These are phyloP conservation scores for Caradrina clavipalpis DNA, from an alignment of 2,888 invertebrate genomes.

Conservation along the genomic window DNA sequence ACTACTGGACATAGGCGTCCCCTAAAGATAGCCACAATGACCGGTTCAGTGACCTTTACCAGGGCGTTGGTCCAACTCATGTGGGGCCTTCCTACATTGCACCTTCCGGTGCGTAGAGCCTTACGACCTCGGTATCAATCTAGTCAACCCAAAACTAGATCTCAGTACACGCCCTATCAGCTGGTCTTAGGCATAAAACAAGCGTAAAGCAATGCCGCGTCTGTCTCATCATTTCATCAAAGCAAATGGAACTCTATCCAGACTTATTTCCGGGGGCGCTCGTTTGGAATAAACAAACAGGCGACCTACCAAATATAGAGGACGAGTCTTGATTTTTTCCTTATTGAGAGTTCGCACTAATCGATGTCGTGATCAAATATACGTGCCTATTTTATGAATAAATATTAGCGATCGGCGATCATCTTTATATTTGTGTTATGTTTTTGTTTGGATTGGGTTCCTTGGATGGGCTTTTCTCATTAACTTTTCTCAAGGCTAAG, in stretches of 20 bases:
- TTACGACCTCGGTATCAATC: no score
- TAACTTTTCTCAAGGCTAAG: background rate
- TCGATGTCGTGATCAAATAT: slow-evolving; percentile 81
- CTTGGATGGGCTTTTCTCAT: background rate
- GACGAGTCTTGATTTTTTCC: slow-evolving; percentile 81
- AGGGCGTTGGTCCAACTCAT: no score
- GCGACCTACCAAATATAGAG: slow-evolving; percentile 72
- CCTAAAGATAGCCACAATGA: no score
- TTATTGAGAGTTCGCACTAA: slow-evolving; percentile 77
- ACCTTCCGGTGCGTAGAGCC: no score
- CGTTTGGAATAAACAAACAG: slow-evolving; percentile 87
- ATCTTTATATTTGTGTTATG: slow-evolving; percentile 11
- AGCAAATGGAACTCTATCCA: slow-evolving; percentile 75
- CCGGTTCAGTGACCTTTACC: no score
- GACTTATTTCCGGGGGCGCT: slow-evolving; percentile 84
- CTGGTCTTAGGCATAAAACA: slow-evolving; percentile 46
- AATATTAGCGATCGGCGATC: slow-evolving; percentile 58
- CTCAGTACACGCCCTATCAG: background rate
- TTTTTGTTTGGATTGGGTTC: background rate
- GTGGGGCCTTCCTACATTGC: no score
- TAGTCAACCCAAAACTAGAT: slow-evolving; percentile 13
- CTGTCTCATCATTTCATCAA: slow-evolving; percentile 43
- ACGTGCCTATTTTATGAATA: slow-evolving; percentile 64
- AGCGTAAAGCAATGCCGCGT: slow-evolving; percentile 37
- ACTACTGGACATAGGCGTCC: no score